phyloP scores from a whole-genome alignment of 2,113 vertebrate genomes.

The Amphilophus citrinellus region DNA sequence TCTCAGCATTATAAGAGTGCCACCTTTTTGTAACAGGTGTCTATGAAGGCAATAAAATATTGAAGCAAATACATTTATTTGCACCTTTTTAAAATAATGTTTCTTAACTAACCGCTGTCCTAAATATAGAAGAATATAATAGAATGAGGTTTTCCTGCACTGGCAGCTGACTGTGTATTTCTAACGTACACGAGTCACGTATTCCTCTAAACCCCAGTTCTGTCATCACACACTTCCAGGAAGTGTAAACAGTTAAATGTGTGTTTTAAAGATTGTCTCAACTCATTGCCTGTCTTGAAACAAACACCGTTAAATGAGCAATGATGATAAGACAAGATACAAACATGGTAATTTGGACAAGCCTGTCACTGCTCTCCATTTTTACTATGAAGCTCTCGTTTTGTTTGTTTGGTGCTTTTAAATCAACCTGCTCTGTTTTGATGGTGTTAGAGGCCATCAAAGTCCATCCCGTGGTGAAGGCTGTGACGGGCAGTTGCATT shows the following conservation, averaged over 20 bases:
- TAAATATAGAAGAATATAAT: background rate
- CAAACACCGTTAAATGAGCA: background rate
- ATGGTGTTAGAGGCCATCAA: background rate
- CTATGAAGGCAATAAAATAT: no score
- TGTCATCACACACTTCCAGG: background rate
- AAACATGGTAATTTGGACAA: background rate
- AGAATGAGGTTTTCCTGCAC: background rate
- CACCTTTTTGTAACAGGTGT: no score
- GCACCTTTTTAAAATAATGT: no score
- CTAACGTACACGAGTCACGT: rapidly evolving
- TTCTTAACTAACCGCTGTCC: background rate
- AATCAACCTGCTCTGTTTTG: background rate
- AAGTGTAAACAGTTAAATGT: background rate
- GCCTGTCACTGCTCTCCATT: background rate
- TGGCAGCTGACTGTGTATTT: background rate
- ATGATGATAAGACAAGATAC: background rate
- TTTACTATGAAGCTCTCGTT: background rate
- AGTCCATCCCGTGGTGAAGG: background rate
- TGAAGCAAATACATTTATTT: no score
- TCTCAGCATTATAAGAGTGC: no score
- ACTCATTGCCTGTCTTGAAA: background rate
- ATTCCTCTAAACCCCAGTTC: background rate
- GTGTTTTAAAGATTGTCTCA: background rate
- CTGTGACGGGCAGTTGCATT: no score
- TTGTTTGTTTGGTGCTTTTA: background rate